A percentile compares a stretch with the other conserved stretches of the same genome.
Evolutionary conservation across 2,797 vertebrate genomes (phyloP).

Genomic region (Yasuhikotakia modesta): DNA sequence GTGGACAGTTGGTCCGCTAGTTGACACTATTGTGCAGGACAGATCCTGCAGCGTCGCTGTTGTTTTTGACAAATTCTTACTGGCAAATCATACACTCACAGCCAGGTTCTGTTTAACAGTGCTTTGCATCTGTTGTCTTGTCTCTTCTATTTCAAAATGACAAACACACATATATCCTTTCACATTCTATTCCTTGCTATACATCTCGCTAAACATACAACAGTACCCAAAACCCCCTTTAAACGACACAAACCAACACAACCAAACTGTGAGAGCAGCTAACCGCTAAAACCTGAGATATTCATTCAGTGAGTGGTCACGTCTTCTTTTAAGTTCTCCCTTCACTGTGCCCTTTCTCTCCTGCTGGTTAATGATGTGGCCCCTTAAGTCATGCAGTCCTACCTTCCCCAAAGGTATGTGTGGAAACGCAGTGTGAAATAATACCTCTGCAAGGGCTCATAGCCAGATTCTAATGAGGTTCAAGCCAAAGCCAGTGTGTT

Average conservation of each 20-base stretch:
- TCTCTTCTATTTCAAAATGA: conserved; percentile 12
- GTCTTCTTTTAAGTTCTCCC: not conserved
- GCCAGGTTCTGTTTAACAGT: conserved; percentile 26
- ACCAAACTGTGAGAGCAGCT: not conserved
- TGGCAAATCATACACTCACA: conserved; percentile 16
- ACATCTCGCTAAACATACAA: no score
- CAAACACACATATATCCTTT: conserved; percentile 4
- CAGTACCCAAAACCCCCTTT: not conserved
- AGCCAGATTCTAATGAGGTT: conserved; percentile 40
- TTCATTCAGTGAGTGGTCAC: not conserved
- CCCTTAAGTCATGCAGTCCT: conserved; percentile 11
- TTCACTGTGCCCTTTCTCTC: not conserved
- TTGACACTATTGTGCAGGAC: conserved; percentile 19
- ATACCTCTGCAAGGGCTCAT: not conserved
- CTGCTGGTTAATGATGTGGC: not conserved
- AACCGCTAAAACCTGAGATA: not conserved
- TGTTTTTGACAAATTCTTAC: conserved; percentile 6
- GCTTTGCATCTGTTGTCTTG: conserved; percentile 18
- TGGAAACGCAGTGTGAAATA: conserved; percentile 33
- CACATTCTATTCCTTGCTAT: not conserved
- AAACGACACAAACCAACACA: not conserved
- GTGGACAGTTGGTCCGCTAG: conserved; percentile 7
- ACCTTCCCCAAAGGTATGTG: conserved; percentile 6
- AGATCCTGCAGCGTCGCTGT: not conserved
- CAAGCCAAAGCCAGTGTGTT: conserved; percentile 15